Percentiles rank a stretch among this genome's conserved stretches.
Evolutionary conservation across 1,140 invertebrate genomes (phyloP).

Genomic region (Subanguina moxae): DNA sequence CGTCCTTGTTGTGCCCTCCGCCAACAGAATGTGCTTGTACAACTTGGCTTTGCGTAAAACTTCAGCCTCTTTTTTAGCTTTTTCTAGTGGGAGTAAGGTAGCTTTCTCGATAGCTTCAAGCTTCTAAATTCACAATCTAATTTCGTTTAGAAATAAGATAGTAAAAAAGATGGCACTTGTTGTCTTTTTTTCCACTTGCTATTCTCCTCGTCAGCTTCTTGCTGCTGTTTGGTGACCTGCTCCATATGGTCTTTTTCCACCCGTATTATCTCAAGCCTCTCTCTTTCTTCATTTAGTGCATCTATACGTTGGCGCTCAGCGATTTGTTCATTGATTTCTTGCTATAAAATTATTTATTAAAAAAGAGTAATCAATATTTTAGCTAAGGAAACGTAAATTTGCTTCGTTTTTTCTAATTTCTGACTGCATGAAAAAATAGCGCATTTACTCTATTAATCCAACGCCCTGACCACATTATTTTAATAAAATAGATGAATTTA

Average conservation of each 20-base stretch:
- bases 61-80: conserved; percentile 28
- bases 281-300: conserved; percentile 1
- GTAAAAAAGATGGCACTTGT: conserved; percentile 12
- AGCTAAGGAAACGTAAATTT: too few species aligned
- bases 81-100: neutral
- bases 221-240: neutral
- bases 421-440: too few species aligned
- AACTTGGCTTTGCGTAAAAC: conserved; percentile 26
- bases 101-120: conserved; percentile 10
- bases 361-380: too few species aligned
- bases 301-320: conserved; percentile 14
- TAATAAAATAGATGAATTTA: too few species aligned
- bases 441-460: too few species aligned
- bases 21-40: conserved; percentile 28
- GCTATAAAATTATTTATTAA: neutral
- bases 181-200: conserved; percentile 13
- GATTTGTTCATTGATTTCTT: conserved; percentile 7
- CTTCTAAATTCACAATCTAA: conserved; percentile 11
- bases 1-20: neutral
- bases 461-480: too few species aligned
- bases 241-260: conserved; percentile 1
- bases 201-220: conserved; percentile 10
- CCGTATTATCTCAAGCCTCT: conserved; percentile 3
- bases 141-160: conserved; percentile 8
- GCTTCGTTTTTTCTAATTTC: too few species aligned